phyloP scores from a whole-genome alignment of 2,113 vertebrate species.

The Cromileptes altivelis region DNA sequence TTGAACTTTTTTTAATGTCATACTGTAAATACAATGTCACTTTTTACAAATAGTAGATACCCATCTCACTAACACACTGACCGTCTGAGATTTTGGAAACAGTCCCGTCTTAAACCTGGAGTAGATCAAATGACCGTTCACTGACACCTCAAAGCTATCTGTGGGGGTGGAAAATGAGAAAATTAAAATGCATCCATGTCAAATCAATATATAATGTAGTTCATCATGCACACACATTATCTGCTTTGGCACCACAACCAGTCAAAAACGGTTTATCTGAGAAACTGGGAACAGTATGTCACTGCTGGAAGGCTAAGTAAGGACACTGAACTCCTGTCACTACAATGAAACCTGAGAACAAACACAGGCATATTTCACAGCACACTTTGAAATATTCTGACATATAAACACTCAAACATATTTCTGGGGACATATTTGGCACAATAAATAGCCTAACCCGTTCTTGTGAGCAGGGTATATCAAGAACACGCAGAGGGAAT shows the following conservation, averaged over 20 bases:
- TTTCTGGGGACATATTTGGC: no score
- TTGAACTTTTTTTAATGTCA: background rate
- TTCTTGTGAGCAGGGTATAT: no score
- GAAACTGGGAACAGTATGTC: background rate
- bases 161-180: background rate
- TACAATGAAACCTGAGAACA: no score
- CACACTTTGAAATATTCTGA: no score
- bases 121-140: conserved; percentile 67
- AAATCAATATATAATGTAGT: background rate
- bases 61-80: conserved; percentile 12
- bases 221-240: background rate
- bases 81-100: conserved; percentile 52
- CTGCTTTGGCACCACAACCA: background rate
- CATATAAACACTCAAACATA: no score
- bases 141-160: conserved; percentile 79
- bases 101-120: conserved; percentile 65
- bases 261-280: background rate
- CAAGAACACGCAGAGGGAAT: no score
- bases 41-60: no score
- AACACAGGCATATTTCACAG: no score
- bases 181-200: background rate
- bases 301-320: background rate
- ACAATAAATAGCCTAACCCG: no score
- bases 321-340: background rate
- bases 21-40: background rate